Conservation (phyloP, 2,888 invertebrate genomes). For the Clanis bilineata region DNA sequence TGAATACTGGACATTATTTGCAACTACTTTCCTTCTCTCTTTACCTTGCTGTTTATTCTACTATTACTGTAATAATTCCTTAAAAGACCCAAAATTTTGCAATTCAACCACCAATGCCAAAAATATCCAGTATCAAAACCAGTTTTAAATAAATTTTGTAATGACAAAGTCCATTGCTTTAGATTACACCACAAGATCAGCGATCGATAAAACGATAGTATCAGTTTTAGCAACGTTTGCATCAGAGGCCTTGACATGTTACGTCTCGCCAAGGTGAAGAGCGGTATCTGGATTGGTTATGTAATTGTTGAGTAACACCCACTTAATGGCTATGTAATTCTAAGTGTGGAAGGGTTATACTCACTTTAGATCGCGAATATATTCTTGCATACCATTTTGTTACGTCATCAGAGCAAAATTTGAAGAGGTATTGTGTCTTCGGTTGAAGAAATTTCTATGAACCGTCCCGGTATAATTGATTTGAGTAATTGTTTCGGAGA, state of each 20-base stretch:
- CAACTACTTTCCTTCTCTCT: no score
- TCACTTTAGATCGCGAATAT: not conserved
- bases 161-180: not conserved
- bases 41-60: no score
- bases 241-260: constrained; percentile 44
- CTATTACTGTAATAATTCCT: no score
- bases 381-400: not conserved
- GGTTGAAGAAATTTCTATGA: not conserved
- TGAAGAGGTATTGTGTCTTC: not conserved
- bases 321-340: not conserved
- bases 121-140: not conserved
- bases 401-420: no score
- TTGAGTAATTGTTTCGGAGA: not conserved
- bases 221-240: constrained; percentile 20
- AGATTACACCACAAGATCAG: constrained; percentile 1
- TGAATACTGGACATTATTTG: no score
- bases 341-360: not conserved
- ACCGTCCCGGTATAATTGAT: not conserved
- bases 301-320: constrained; percentile 42
- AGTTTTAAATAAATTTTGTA: not conserved
- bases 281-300: constrained; percentile 49
- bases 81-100: not conserved
- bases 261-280: constrained; percentile 55
- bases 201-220: constrained; percentile 9
- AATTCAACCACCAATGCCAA: not conserved